A percentile compares a stretch with the other conserved stretches of the same genome.
phyloP scores from a whole-genome alignment of 2,113 vertebrate species.

The Odocoileus hemionus region DNA sequence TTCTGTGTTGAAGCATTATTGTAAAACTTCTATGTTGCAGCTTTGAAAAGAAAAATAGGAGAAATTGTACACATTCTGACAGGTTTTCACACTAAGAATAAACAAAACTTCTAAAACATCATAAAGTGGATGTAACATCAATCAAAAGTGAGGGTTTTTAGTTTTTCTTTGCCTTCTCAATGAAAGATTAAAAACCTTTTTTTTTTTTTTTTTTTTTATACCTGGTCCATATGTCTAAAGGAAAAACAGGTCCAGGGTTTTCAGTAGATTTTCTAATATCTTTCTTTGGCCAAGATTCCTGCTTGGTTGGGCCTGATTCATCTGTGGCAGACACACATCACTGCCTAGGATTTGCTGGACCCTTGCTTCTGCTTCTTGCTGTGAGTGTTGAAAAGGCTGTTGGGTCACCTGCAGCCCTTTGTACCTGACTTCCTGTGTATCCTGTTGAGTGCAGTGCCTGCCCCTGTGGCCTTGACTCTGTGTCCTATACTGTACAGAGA shows the following conservation, averaged over 20 bases:
- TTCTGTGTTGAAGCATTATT: not conserved
- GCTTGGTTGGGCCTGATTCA: not conserved
- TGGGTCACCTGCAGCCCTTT: not conserved
- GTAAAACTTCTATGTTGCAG: not conserved
- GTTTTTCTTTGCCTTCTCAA: not conserved
- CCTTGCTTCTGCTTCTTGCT: not conserved
- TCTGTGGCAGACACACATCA: not conserved
- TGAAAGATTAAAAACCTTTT: not conserved
- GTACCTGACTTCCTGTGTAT: not conserved
- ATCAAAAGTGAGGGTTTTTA: not conserved
- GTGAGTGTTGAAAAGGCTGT: not conserved
- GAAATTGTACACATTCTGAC: not conserved
- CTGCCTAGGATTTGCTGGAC: fast-evolving
- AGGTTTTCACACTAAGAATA: not conserved
- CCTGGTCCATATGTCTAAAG: not conserved
- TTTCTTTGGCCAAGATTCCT: not conserved
- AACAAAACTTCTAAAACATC: not conserved
- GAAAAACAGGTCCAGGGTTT: not conserved
- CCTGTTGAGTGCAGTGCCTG: not conserved
- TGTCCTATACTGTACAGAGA: not conserved
- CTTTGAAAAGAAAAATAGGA: not conserved
- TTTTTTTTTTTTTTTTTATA: not conserved
- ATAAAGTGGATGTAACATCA: not conserved
- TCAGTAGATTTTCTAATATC: not conserved
- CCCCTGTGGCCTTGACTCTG: not conserved